Evolutionary conservation across 1,140 invertebrate species (phyloP).

Genomic region (Drosophila kanapiae): DNA sequence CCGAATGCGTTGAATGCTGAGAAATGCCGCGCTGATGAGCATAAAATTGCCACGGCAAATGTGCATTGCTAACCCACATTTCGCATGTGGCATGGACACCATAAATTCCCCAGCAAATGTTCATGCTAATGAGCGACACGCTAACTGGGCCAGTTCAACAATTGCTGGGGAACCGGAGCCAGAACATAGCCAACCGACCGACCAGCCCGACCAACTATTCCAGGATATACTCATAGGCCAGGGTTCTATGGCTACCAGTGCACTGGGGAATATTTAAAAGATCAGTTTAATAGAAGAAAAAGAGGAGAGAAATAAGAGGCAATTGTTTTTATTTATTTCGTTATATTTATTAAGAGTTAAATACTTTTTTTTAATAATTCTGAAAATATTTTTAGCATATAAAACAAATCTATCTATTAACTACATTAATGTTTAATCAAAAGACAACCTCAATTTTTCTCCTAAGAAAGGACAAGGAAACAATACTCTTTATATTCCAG

Average conservation of each 20-base stretch:
- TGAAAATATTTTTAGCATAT: too few species aligned
- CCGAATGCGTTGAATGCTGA: constrained; percentile 55
- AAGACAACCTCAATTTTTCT: too few species aligned
- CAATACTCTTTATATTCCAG: background rate
- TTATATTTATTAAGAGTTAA: background rate
- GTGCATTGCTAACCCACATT: constrained; percentile 75
- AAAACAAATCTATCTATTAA: too few species aligned
- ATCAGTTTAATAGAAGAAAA: background rate
- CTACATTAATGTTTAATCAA: too few species aligned
- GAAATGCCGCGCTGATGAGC: constrained; percentile 78
- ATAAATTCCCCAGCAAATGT: constrained; percentile 77
- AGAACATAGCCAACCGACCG: constrained; percentile 6
- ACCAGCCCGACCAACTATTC: constrained; percentile 3
- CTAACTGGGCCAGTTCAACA: constrained; percentile 79
- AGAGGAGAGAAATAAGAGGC: background rate
- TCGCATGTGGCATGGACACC: constrained; percentile 70
- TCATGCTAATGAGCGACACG: constrained; percentile 82
- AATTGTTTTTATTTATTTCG: background rate
- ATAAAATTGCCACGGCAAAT: constrained; percentile 69
- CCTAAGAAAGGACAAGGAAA: too few species aligned
- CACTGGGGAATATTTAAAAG: background rate
- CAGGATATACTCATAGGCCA: constrained; percentile 25
- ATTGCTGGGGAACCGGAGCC: constrained; percentile 47
- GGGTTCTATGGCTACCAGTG: constrained; percentile 6
- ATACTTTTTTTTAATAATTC: too few species aligned